A percentile compares a stretch with the other conserved stretches of the same genome.
Evolutionary conservation across 2,113 vertebrate genomes (phyloP).

Genomic region (Erinaceus europaeus): DNA sequence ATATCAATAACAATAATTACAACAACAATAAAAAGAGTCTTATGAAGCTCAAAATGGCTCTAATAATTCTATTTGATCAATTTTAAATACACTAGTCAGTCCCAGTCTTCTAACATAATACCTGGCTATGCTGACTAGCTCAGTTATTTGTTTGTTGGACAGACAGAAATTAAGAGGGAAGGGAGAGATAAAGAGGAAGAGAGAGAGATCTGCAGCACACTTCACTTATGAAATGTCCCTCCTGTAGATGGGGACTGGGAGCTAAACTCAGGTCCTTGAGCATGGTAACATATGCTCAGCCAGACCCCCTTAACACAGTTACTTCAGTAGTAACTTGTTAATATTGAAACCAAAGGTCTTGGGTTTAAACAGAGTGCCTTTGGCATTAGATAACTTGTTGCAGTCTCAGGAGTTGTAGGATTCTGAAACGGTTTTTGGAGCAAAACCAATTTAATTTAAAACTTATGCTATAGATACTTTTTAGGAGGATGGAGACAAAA

Average conservation of each 20-base stretch:
- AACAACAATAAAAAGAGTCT: neutral
- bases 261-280: too few relatives aligned
- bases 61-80: neutral
- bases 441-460: conserved; percentile 4
- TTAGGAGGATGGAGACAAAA: neutral
- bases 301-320: too few relatives aligned
- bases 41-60: neutral
- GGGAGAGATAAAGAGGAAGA: too few relatives aligned
- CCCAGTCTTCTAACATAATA: neutral
- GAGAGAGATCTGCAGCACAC: too few relatives aligned
- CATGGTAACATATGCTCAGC: too few relatives aligned
- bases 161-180: too few relatives aligned
- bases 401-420: neutral
- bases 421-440: neutral
- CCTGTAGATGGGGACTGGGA: too few relatives aligned
- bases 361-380: neutral
- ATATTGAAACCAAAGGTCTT: neutral
- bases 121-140: neutral
- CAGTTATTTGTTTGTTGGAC: neutral
- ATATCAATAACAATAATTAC: too few relatives aligned
- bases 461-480: neutral
- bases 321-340: neutral
- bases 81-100: neutral
- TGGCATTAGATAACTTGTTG: neutral
- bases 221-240: too few relatives aligned